A percentile compares a stretch with the other conserved stretches of the same genome.
These are phyloP conservation scores for Drosophila mulleri DNA, from an alignment of 2,888 invertebrate genomes.

Conservation along the genomic window DNA sequence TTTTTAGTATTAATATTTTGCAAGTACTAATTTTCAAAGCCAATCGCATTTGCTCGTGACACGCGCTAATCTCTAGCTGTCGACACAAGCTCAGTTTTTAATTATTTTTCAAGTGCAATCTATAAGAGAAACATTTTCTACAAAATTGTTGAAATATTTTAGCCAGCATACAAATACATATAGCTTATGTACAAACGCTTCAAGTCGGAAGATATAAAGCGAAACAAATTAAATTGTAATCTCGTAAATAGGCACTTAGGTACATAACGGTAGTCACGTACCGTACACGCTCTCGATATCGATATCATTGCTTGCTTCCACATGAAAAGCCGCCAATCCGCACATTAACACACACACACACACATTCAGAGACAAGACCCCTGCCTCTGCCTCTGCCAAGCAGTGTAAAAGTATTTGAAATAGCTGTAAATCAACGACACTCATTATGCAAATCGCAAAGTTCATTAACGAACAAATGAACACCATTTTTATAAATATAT, in stretches of 20 bases:
- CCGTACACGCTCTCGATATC: constrained; percentile 49
- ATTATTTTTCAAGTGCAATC: constrained; percentile 67
- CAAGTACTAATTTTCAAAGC: not conserved
- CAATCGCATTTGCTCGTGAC: constrained; percentile 18
- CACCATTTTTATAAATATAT: constrained; percentile 46
- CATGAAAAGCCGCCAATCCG: constrained; percentile 39
- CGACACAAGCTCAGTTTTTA: constrained; percentile 23
- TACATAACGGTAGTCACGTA: constrained; percentile 76
- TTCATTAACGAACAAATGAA: constrained; percentile 49
- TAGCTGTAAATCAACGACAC: constrained; percentile 29
- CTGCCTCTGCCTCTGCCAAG: constrained; percentile 45
- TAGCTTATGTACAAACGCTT: constrained; percentile 26
- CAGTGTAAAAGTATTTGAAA: constrained; percentile 60
- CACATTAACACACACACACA: constrained; percentile 12
- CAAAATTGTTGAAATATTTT: constrained; percentile 69
- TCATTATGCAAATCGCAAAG: constrained; percentile 57
- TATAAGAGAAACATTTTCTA: constrained; percentile 41
- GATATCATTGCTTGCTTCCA: constrained; percentile 46
- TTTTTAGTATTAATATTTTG: not conserved
- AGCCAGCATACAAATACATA: constrained; percentile 22
- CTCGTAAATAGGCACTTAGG: constrained; percentile 74
- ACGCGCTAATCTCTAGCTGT: constrained; percentile 28
- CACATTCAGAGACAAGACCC: constrained; percentile 20
- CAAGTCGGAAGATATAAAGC: constrained; percentile 53
- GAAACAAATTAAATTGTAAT: constrained; percentile 59